Evolutionary conservation across 23 tunicate genomes (phyloP), one percentile per base, ranked within the genome.

Genomic region (Aplidium turbinatum): DNA sequence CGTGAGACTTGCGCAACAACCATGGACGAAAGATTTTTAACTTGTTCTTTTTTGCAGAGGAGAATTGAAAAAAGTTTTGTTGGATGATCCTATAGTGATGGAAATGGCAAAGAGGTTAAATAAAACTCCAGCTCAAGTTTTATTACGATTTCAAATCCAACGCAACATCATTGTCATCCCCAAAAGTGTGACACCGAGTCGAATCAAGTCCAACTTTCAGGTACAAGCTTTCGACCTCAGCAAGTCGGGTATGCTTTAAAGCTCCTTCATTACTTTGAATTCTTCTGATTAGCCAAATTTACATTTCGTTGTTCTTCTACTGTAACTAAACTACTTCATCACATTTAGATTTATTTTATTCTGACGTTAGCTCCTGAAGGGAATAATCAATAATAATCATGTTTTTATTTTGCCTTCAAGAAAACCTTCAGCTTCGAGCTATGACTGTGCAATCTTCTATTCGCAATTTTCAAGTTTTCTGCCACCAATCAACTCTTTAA

Each of bases 91-190:
- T 0, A 40, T 47, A 31, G 52, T 93, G 39, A 53, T 62, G 45
- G 60, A 47, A 33, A 76, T 93, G 23, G 98, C 95, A 6, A 85
- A 76, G 31, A 58, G 84, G 40, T 33, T 80, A 4, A 69, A 65
- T 11, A 86, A 81, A 69, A 70, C 81, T 33, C 66, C 84, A 32
- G 98, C 93, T 9, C 98, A 93, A 55, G 89, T 93, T 27, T 60
- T 93, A 27, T 24, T 93, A 24, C 64, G 85, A 38, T 93, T 65
- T 77, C 98, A 86, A 33, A 28, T 87, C 5, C 79, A 93, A 67
- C 32, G 99, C 33, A 86, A 82, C 7, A 67, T 84, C 0, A 47
- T 90, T 38, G 90, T 83, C 13, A 83, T 90, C 19, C 97, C 97
- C 3, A 90, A 83, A 58, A 80, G 86, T 54, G 95, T 81, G 5